Base-by-base conservation (phyloP, 2,888 invertebrate genomes). In the Keiferia lycopersicella region DNA sequence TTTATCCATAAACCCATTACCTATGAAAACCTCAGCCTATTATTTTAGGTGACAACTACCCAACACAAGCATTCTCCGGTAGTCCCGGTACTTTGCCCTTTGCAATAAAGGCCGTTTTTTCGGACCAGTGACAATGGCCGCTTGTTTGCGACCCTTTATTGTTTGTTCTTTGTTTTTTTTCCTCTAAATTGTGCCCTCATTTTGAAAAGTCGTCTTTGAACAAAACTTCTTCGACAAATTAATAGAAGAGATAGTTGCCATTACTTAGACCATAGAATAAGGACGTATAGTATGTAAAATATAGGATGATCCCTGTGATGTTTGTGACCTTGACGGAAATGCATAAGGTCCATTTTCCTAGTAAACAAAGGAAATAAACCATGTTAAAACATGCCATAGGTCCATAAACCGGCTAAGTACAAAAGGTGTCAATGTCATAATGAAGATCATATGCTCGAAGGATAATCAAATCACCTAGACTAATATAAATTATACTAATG, bases 71-170 rank as follows among this genome's bases (percentile, higher is more conserved):
- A 53, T 53, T 30, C 14, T 53, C n/a, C n/a, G n/a, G n/a, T n/a
- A n/a, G n/a, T n/a, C 12, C n/a, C 20, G 26, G 53, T 51, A 39
- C 53, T 11, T 53, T 53, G 53, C 74, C 76, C 78, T 75, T 73
- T 69, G 62, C 65, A 69, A 69, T 70, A 69, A 73, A 75, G n/a
- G 22, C 22, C 26, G n/a, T 30, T 74, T 30, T 53, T 53, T 30
- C 20, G 30, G 7, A 30, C 45, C n/a, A 45, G n/a, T n/a, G n/a
- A 53, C 53, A 53, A 53, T 74, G 73, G 71, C 67, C 73, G 78
- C 72, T 70, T 66, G 63, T 62, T 58, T 63, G 62, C 61, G 61
- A 57, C 64, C 64, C 48, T 65, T 64, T 20, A 22, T 50, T 50
- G 50, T 50, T 20, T 53, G 30, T 7, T 53, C 18, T 14, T 53